Evolutionary conservation across 2,797 vertebrate species (phyloP).

Genomic region (Premnoplex brunnescens): DNA sequence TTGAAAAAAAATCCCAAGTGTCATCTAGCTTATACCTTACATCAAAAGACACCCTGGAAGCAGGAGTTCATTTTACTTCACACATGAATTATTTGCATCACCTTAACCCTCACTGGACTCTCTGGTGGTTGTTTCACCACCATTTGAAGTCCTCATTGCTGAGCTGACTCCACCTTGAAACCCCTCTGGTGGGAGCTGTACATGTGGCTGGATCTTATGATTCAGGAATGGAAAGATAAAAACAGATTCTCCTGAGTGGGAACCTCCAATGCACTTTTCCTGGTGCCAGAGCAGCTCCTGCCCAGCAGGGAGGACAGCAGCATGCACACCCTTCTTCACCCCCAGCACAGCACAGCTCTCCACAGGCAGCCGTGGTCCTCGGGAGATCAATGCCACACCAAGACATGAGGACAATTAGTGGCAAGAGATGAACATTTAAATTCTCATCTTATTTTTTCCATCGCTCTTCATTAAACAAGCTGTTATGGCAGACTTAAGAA

Average conservation of each 20-base stretch:
- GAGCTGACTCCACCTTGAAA: not conserved
- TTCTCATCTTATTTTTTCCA: not conserved
- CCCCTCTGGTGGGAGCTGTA: not conserved
- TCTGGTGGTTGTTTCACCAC: not conserved
- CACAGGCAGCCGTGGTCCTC: not conserved
- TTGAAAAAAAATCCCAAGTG: not conserved
- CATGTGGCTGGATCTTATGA: not conserved
- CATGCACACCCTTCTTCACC: not conserved
- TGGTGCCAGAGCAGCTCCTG: not conserved
- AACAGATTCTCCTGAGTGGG: not conserved
- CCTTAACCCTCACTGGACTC: not conserved
- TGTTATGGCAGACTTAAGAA: not conserved
- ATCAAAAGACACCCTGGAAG: not conserved
- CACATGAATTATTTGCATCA: not conserved
- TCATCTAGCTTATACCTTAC: not conserved
- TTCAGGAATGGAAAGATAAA: not conserved
- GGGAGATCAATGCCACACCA: fast-evolving
- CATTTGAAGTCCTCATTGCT: not conserved
- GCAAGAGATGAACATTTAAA: not conserved
- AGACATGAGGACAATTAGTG: fast-evolving
- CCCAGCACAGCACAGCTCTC: not conserved
- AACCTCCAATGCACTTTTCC: not conserved
- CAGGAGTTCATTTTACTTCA: not conserved
- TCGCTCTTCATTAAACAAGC: not conserved
- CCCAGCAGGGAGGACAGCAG: not conserved